These are phyloP conservation scores for Trachemys scripta DNA, from an alignment of 2,113 vertebrate species.

Conservation along the genomic window DNA sequence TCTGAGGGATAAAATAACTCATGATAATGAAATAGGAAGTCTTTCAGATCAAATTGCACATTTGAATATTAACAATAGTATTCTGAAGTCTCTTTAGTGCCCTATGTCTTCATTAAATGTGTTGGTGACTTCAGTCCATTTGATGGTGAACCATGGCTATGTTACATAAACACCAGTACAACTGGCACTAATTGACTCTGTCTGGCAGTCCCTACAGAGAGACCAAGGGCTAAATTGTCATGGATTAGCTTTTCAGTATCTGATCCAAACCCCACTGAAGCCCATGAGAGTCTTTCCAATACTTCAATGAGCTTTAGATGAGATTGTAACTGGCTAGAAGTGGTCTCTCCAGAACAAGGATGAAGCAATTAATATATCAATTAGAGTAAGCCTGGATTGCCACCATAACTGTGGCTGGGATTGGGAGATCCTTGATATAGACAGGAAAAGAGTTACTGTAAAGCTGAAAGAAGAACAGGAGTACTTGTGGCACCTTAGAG, in stretches of 20 bases:
- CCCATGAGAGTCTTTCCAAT: background rate
- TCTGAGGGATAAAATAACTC: background rate
- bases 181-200: background rate
- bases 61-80: background rate
- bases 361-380: background rate
- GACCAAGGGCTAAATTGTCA: background rate
- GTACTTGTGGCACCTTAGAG: no score
- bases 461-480: background rate
- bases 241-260: background rate
- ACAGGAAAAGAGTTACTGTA: background rate
- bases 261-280: background rate
- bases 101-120: background rate
- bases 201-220: background rate
- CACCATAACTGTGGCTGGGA: background rate
- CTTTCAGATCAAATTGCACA: background rate
- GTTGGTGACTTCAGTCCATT: background rate
- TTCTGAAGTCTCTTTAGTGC: background rate
- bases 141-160: background rate
- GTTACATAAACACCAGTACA: background rate
- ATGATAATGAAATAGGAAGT: background rate
- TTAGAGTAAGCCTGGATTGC: background rate
- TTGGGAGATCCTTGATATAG: accelerated
- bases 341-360: background rate
- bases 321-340: background rate
- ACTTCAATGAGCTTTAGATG: background rate